Percentiles rank a stretch among this genome's conserved stretches.
Conservation (phyloP, 2,888 invertebrate species). For the Apocheima hispidaria region DNA sequence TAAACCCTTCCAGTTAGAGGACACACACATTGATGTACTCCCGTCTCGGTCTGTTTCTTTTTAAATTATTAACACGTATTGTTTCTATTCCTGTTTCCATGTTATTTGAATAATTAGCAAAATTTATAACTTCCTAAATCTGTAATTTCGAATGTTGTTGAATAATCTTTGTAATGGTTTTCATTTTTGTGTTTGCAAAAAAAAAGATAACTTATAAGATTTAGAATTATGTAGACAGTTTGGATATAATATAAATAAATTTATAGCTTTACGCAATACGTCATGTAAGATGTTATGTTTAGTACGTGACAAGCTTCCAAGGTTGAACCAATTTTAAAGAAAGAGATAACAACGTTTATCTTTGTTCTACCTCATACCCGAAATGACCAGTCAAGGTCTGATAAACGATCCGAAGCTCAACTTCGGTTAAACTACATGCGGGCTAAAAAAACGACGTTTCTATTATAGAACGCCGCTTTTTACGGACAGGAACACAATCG, state of each 20-base stretch:
- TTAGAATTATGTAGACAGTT: not conserved
- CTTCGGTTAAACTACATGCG: constrained; percentile 74
- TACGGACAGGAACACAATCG: constrained; percentile 74
- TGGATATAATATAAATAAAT: not conserved
- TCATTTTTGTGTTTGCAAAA: too few species aligned
- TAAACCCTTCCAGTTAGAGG: constrained; percentile 70
- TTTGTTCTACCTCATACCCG: constrained; percentile 52
- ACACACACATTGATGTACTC: constrained; percentile 62
- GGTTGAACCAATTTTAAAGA: constrained; percentile 47
- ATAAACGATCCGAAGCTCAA: constrained; percentile 66
- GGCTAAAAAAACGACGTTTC: constrained; percentile 80
- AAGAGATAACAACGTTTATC: constrained; percentile 65
- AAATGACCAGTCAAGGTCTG: constrained; percentile 58
- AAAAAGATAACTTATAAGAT: too few species aligned
- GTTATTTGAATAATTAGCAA: constrained; percentile 26
- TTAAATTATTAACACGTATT: constrained; percentile 22
- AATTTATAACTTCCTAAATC: not conserved
- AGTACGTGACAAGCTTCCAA: constrained; percentile 13
- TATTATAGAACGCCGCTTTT: constrained; percentile 80
- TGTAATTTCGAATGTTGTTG: not conserved
- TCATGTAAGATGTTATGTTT: not conserved
- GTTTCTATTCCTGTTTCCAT: constrained; percentile 1
- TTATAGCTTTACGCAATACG: not conserved
- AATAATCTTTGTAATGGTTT: too few species aligned
- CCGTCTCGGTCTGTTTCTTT: constrained; percentile 60